Evolutionary conservation across 2,113 vertebrate genomes (phyloP).

Genomic region (Acanthisitta chloris): DNA sequence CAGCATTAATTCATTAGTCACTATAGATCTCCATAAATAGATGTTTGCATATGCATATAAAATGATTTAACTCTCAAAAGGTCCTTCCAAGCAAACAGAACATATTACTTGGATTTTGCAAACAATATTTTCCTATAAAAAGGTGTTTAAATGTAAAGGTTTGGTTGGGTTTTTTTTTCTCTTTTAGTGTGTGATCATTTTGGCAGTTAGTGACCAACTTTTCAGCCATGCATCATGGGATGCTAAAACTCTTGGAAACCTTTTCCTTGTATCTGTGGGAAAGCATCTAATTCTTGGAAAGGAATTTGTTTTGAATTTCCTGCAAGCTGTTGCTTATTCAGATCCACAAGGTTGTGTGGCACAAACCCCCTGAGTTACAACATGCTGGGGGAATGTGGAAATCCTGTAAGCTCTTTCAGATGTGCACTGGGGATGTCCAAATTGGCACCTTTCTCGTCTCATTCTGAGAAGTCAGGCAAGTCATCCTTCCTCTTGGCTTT

Average conservation of each 20-base stretch:
- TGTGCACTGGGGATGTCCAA: background rate
- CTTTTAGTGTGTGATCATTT: background rate
- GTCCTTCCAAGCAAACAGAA: background rate
- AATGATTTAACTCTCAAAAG: background rate
- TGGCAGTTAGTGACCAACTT: background rate
- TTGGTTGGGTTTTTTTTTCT: background rate
- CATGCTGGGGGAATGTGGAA: constrained; percentile 51
- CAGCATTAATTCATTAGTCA: background rate
- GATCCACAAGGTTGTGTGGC: constrained; percentile 45
- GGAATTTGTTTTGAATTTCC: constrained; percentile 50
- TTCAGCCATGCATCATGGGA: background rate
- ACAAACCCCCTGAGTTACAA: constrained; percentile 5
- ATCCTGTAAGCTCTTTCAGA: constrained; percentile 21
- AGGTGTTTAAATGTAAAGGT: background rate
- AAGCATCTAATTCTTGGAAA: constrained; percentile 57
- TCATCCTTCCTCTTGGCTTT: background rate
- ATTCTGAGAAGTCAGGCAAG: background rate
- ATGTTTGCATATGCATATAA: background rate
- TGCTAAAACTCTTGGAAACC: constrained; percentile 11
- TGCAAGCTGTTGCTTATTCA: constrained; percentile 58
- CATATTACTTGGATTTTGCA: background rate
- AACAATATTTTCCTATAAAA: background rate
- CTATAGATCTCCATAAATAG: background rate
- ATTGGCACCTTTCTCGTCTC: background rate
- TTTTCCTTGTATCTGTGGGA: constrained; percentile 32